phyloP scores from a whole-genome alignment of 2,797 vertebrate genomes.

The Rhinichthys osculus region DNA sequence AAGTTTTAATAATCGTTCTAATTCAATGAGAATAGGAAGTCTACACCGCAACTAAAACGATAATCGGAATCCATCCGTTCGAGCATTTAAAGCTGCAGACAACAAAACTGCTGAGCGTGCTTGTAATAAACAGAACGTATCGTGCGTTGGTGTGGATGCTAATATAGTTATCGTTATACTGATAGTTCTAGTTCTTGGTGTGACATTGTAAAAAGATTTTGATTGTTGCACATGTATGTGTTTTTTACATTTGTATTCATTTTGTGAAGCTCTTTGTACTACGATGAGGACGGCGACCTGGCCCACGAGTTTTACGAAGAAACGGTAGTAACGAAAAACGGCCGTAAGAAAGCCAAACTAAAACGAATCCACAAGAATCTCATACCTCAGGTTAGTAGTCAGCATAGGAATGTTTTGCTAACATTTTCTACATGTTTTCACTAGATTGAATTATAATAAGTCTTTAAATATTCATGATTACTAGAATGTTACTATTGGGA shows the following conservation, averaged over 20 bases:
- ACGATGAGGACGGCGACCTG: slow-evolving; percentile 95
- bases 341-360: slow-evolving; percentile 94
- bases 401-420: background rate
- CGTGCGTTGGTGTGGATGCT: background rate
- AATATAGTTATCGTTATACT: background rate
- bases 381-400: slow-evolving; percentile 89
- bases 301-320: slow-evolving; percentile 98
- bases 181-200: background rate
- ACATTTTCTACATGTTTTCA: background rate
- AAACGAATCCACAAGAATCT: slow-evolving; percentile 96
- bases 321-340: slow-evolving; percentile 95
- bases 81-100: background rate
- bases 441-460: background rate
- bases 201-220: background rate
- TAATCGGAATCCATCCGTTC: background rate
- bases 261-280: slow-evolving; percentile 89
- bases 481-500: slow-evolving; percentile 3
- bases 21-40: background rate
- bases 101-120: too few relatives aligned
- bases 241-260: background rate
- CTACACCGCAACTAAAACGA: background rate
- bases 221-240: background rate
- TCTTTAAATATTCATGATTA: background rate
- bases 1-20: background rate
- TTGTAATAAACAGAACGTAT: background rate